phyloP scores from a whole-genome alignment of 2,797 vertebrate species.

The Heterohyrax brucei region DNA sequence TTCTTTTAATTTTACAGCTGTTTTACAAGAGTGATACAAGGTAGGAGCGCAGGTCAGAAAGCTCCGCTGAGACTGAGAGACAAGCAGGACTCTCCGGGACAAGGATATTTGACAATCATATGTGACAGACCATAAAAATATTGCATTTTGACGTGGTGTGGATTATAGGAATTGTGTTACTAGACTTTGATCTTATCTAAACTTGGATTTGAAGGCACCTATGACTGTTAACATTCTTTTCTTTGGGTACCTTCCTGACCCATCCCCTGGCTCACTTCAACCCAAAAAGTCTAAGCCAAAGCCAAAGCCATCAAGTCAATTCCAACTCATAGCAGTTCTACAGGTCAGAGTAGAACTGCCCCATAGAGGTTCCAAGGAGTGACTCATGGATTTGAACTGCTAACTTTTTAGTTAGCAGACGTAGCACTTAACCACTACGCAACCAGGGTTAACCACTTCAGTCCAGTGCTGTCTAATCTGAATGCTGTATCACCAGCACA shows the following conservation, averaged over 20 bases:
- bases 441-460: neutral
- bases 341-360: too few relatives aligned
- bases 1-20: constrained; percentile 1
- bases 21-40: constrained; percentile 11
- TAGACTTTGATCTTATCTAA: neutral
- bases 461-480: neutral
- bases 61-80: neutral
- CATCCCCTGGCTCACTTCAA: neutral
- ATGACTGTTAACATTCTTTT: neutral
- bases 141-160: neutral
- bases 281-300: too few relatives aligned
- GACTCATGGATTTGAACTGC: too few relatives aligned
- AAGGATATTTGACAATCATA: neutral
- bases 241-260: neutral
- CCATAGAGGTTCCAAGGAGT: too few relatives aligned
- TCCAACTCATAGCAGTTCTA: too few relatives aligned
- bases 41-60: neutral
- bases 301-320: too few relatives aligned
- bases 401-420: too few relatives aligned
- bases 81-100: neutral
- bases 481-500: neutral
- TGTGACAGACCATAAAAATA: neutral
- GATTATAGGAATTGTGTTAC: neutral
- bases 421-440: too few relatives aligned
- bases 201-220: constrained; percentile 34